Conservation (phyloP, 30 jellyfish, hydroid and myxozoan genomes). For the Cassiopea andromeda region DNA sequence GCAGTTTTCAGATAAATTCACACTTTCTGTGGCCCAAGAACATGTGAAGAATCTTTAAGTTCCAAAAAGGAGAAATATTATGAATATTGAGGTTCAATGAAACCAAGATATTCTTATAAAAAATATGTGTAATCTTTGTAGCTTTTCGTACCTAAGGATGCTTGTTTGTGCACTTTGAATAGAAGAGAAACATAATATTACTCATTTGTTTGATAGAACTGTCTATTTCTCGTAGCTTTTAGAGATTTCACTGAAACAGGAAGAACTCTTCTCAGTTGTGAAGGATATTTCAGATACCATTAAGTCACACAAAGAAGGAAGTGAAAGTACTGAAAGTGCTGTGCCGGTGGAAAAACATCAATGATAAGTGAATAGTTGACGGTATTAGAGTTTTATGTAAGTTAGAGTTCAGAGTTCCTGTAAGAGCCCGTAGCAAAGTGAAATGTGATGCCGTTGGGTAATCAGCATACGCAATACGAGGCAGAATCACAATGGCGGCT, state of each 20-base stretch:
- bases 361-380: not conserved
- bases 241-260: constrained; percentile 25
- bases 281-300: constrained; percentile 15
- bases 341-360: not conserved
- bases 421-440: too few relatives aligned
- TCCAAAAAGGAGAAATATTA: too few relatives aligned
- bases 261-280: constrained; percentile 17
- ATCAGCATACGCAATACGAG: too few relatives aligned
- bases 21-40: too few relatives aligned
- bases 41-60: too few relatives aligned
- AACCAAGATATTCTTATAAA: too few relatives aligned
- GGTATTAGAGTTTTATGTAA: not conserved
- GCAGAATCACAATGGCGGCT: too few relatives aligned
- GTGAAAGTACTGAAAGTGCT: not conserved
- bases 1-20: too few relatives aligned
- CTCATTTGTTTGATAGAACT: not conserved
- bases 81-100: too few relatives aligned
- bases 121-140: too few relatives aligned
- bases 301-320: not conserved
- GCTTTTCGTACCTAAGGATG: too few relatives aligned
- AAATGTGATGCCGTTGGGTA: too few relatives aligned
- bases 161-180: not conserved
- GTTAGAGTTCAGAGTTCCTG: not conserved
- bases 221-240: not conserved
- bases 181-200: not conserved